Conservation (phyloP, 2,888 invertebrate species). For the Stenoptilia bipunctidactyla region DNA sequence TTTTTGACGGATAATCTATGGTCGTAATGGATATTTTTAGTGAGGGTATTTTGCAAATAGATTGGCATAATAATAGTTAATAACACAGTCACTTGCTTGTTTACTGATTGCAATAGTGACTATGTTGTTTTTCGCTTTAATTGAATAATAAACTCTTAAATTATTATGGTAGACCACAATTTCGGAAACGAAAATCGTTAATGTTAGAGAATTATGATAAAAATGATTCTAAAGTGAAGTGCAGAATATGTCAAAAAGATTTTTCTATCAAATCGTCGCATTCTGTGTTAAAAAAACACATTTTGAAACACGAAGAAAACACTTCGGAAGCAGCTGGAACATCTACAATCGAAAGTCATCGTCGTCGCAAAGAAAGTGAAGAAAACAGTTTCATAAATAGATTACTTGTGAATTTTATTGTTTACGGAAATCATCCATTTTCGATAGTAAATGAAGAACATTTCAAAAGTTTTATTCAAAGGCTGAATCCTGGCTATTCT, state of each 20-base stretch:
- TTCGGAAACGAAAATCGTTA: background rate
- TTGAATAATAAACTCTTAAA: background rate
- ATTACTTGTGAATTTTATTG: slow-evolving; percentile 3
- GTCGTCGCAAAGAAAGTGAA: background rate
- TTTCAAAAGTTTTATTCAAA: slow-evolving; percentile 3
- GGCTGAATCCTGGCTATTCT: background rate
- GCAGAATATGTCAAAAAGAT: background rate
- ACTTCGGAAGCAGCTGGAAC: background rate
- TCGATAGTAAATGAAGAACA: slow-evolving; percentile 4
- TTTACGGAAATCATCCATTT: slow-evolving; percentile 4
- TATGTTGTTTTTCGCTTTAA: background rate
- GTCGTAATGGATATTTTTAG: background rate
- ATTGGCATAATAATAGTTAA: background rate
- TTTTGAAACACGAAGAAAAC: background rate
- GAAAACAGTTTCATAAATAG: background rate
- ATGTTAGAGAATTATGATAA: too few species aligned
- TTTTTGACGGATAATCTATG: background rate
- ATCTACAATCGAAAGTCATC: background rate
- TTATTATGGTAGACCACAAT: background rate
- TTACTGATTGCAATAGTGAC: background rate
- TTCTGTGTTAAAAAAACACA: background rate
- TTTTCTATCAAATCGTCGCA: background rate
- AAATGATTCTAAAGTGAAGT: too few species aligned
- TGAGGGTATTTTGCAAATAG: background rate
- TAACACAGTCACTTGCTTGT: background rate